These are phyloP conservation scores for Guaruba guarouba DNA, from an alignment of 2,113 vertebrate species.

Conservation along the genomic window DNA sequence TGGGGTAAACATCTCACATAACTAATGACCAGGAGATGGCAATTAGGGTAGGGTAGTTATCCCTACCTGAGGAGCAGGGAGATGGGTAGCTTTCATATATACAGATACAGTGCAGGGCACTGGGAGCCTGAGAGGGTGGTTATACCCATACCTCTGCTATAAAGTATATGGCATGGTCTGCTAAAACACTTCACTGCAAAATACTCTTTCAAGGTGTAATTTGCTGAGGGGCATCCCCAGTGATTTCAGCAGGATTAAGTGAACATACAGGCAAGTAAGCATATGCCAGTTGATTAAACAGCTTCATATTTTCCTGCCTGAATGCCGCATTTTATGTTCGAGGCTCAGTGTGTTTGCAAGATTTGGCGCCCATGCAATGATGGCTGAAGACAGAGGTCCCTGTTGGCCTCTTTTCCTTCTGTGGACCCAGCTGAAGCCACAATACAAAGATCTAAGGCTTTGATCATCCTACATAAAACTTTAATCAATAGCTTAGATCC, in stretches of 20 bases:
- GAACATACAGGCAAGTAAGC: background rate
- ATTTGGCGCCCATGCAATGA: fast-evolving
- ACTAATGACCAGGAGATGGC: background rate
- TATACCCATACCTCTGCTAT: fast-evolving
- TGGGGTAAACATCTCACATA: constrained; percentile 36
- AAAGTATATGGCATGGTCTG: background rate
- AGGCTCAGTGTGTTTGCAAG: background rate
- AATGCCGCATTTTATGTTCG: background rate
- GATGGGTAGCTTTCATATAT: fast-evolving
- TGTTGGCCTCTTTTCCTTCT: background rate
- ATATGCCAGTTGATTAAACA: background rate
- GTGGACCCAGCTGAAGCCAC: background rate
- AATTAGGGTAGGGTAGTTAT: constrained; percentile 9
- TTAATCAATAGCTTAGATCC: background rate
- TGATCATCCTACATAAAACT: background rate
- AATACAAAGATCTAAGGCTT: background rate
- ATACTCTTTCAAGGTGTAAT: background rate
- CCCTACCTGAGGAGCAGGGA: background rate
- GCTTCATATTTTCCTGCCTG: background rate
- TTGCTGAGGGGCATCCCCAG: background rate
- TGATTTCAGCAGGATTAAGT: background rate
- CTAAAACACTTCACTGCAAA: background rate
- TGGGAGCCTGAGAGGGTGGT: background rate
- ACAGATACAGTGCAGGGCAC: background rate
- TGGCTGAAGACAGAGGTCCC: background rate